Evolutionary conservation across 2,888 invertebrate species (phyloP).

Genomic region (Chymomyza fuscimana): DNA sequence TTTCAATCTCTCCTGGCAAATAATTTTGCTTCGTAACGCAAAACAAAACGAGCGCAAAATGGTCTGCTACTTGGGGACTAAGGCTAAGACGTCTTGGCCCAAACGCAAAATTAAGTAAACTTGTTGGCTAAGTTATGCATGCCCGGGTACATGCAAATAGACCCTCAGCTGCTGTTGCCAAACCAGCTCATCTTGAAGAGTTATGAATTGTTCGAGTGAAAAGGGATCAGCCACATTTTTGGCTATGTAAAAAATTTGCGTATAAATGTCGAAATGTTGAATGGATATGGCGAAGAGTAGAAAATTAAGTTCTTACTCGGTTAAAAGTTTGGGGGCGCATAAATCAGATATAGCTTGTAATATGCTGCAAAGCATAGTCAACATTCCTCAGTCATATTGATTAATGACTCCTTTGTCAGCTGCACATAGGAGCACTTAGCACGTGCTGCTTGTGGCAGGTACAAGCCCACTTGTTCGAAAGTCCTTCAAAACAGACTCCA

Average conservation of each 20-base stretch:
- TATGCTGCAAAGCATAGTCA: not conserved
- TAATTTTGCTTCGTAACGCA: slow-evolving; percentile 52
- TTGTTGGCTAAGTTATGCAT: slow-evolving; percentile 13
- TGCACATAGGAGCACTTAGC: slow-evolving; percentile 66
- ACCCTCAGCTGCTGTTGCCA: not conserved
- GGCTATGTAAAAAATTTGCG: slow-evolving; percentile 20
- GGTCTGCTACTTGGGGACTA: slow-evolving; percentile 36
- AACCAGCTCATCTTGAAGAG: slow-evolving; percentile 19
- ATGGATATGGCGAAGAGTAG: not conserved
- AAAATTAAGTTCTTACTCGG: slow-evolving; percentile 52
- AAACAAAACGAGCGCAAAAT: slow-evolving; percentile 62
- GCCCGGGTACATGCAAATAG: not conserved
- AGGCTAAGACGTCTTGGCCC: not conserved
- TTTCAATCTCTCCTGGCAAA: slow-evolving; percentile 6
- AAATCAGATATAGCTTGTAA: slow-evolving; percentile 47
- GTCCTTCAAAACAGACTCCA: not conserved
- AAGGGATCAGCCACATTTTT: slow-evolving; percentile 33
- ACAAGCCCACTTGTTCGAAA: not conserved
- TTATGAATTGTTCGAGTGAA: slow-evolving; percentile 48
- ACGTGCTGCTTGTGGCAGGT: slow-evolving; percentile 52
- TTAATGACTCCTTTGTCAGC: slow-evolving; percentile 54
- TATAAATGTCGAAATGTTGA: slow-evolving; percentile 26
- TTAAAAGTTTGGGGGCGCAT: slow-evolving; percentile 41
- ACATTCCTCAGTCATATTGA: slow-evolving; percentile 48
- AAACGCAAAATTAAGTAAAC: slow-evolving; percentile 13